These are phyloP conservation scores for Andrena flavipes DNA, from an alignment of 2,888 invertebrate genomes.

Conservation along the genomic window DNA sequence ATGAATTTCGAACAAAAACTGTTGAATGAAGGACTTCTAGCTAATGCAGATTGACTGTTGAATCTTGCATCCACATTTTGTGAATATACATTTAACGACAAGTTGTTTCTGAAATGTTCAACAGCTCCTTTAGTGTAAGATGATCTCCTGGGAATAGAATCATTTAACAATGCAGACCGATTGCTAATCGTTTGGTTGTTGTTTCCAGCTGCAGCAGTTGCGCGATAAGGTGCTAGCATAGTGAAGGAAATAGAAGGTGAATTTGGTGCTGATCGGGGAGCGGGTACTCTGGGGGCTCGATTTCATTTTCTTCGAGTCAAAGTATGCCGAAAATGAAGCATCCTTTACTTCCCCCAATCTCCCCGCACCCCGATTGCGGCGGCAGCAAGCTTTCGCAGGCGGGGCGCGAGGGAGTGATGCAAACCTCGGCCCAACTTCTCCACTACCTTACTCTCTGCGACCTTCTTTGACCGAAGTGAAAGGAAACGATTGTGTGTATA, in stretches of 20 bases:
- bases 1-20: too few species aligned
- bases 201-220: constrained; percentile 20
- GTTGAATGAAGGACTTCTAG: too few species aligned
- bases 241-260: constrained; percentile 22
- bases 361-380: constrained; percentile 83
- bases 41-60: too few species aligned
- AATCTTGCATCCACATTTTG: too few species aligned
- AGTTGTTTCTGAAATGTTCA: too few species aligned
- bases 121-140: too few species aligned
- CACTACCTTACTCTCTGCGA: constrained; percentile 41
- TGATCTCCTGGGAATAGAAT: too few species aligned
- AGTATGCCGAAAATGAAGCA: constrained; percentile 19
- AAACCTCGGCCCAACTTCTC: constrained; percentile 64
- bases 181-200: not conserved
- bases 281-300: constrained; percentile 78
- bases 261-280: constrained; percentile 79
- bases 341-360: constrained; percentile 73
- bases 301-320: constrained; percentile 37
- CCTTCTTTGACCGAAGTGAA: not conserved
- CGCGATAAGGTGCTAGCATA: constrained; percentile 51
- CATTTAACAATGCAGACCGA: not conserved
- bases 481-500: not conserved
- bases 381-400: constrained; percentile 81
- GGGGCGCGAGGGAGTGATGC: constrained; percentile 78
- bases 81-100: too few species aligned